phyloP scores from a whole-genome alignment of 2,888 invertebrate species.

The Amitus sp. region DNA sequence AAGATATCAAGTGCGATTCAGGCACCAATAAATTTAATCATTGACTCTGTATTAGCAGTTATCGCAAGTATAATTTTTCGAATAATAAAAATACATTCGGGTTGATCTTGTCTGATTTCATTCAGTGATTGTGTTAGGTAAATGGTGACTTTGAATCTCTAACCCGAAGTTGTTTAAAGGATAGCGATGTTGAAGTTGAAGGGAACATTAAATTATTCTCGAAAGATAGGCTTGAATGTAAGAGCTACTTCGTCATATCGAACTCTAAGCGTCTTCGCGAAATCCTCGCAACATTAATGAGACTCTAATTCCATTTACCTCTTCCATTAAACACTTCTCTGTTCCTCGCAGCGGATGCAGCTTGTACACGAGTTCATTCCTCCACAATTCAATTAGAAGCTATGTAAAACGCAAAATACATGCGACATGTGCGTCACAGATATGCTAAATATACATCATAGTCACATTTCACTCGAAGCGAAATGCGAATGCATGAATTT shows the following conservation, averaged over 20 bases:
- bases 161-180: too few species aligned
- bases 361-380: conserved; percentile 1
- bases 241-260: not conserved
- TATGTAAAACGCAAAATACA: not conserved
- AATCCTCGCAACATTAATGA: not conserved
- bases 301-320: not conserved
- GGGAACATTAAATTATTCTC: too few species aligned
- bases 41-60: too few species aligned
- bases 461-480: too few species aligned
- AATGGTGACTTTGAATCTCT: too few species aligned
- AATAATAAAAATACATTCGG: too few species aligned
- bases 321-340: not conserved
- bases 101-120: too few species aligned
- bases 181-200: too few species aligned
- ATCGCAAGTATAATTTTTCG: too few species aligned
- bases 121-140: too few species aligned
- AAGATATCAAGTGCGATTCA: not conserved
- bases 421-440: not conserved
- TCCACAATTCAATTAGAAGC: not conserved
- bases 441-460: not conserved
- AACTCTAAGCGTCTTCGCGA: not conserved
- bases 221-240: not conserved
- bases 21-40: too few species aligned
- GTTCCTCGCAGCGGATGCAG: not conserved
- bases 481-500: too few species aligned